Percentiles rank a stretch among this genome's conserved stretches.
phyloP scores from a whole-genome alignment of 2,888 invertebrate genomes.

The Dolomedes plantarius region DNA sequence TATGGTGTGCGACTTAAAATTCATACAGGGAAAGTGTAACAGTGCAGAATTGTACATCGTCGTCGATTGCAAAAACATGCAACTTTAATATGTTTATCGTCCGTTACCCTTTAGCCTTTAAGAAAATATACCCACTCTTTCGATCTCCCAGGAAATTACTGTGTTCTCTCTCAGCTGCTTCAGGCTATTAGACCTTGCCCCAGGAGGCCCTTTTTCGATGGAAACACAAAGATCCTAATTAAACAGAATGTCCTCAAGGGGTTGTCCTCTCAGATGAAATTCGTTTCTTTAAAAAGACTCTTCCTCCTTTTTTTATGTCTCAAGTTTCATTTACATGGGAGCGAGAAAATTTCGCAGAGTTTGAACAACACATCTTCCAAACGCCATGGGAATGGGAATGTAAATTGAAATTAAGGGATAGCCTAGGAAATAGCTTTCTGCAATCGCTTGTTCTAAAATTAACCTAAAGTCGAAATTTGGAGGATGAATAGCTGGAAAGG shows the following conservation, averaged over 20 bases:
- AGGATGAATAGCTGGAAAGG: no score
- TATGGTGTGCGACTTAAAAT: no score
- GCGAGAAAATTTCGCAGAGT: not conserved
- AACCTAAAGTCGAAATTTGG: no score
- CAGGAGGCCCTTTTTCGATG: not conserved
- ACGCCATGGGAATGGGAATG: not conserved
- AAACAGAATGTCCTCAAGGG: conserved; percentile 48
- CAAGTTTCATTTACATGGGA: not conserved
- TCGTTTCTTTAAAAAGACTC: not conserved
- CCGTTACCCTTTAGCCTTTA: not conserved
- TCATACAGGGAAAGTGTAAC: no score
- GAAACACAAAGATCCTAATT: conserved; percentile 39
- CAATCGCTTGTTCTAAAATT: no score
- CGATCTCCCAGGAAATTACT: conserved; percentile 36
- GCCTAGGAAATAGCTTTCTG: not conserved
- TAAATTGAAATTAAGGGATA: not conserved
- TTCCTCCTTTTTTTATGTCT: not conserved
- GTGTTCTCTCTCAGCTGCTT: conserved; percentile 39
- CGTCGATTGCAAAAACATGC: no score
- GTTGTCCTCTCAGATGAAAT: not conserved
- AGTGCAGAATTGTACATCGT: no score
- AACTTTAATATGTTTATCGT: not conserved
- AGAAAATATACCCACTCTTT: not conserved
- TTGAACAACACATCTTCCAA: not conserved
- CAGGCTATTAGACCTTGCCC: conserved; percentile 34